phyloP scores from a whole-genome alignment of 2,888 invertebrate genomes.

The Thyatira batis region DNA sequence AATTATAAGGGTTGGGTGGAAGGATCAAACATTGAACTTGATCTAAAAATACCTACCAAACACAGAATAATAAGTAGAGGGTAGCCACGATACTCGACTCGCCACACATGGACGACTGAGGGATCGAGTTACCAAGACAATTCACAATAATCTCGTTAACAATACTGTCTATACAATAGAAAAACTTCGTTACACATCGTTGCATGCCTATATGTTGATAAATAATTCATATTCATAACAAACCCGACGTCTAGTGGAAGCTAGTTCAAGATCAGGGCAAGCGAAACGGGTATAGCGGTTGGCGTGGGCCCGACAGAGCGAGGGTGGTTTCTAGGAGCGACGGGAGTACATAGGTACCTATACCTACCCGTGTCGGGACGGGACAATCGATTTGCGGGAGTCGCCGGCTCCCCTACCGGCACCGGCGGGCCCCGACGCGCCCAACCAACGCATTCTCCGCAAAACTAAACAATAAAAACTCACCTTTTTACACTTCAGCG shows the following conservation, averaged over 20 bases:
- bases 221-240: slow-evolving; percentile 56
- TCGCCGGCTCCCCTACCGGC: slow-evolving; percentile 58
- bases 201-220: slow-evolving; percentile 45
- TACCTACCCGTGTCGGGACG: slow-evolving; percentile 42
- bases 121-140: too few species aligned
- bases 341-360: slow-evolving; percentile 26
- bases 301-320: slow-evolving; percentile 50
- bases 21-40: too few species aligned
- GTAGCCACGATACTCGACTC: too few species aligned
- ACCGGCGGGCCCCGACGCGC: slow-evolving; percentile 43
- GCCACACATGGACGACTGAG: too few species aligned
- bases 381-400: slow-evolving; percentile 72
- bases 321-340: slow-evolving; percentile 49
- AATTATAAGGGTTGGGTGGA: too few species aligned
- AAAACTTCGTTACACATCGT: slow-evolving; percentile 25
- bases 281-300: slow-evolving; percentile 52
- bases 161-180: slow-evolving; percentile 4
- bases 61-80: too few species aligned
- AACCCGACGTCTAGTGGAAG: slow-evolving; percentile 39
- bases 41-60: too few species aligned
- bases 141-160: not conserved
- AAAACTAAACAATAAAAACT: slow-evolving; percentile 61
- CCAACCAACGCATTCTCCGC: slow-evolving; percentile 37
- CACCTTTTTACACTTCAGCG: slow-evolving; percentile 75
- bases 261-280: slow-evolving; percentile 58